Evolutionary conservation across 1,140 invertebrate genomes (phyloP).

Genomic region (Galleria mellonella): DNA sequence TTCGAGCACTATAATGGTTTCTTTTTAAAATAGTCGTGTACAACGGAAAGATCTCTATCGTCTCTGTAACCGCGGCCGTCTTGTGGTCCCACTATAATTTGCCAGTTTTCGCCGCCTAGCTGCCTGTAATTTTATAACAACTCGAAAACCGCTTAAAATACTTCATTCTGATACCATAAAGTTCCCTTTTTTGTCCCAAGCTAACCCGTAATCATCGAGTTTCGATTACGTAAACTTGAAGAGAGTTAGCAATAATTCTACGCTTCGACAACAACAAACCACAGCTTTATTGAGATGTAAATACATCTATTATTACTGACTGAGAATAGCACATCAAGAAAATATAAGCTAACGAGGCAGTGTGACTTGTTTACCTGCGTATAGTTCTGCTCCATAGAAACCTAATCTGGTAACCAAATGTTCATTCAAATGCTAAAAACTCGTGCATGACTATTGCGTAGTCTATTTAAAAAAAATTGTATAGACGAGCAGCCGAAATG

Average conservation of each 20-base stretch:
- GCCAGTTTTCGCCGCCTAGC: conserved; percentile 50
- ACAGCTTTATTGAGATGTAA: conserved; percentile 23
- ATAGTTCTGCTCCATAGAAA: conserved; percentile 47
- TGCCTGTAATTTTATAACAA: conserved; percentile 53
- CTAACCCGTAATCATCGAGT: conserved; percentile 18
- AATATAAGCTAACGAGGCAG: conserved; percentile 39
- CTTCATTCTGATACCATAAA: conserved; percentile 36
- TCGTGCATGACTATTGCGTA: conserved; percentile 39
- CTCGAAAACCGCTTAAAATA: conserved; percentile 27
- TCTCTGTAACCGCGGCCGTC: conserved; percentile 21
- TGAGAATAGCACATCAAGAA: conserved; percentile 14
- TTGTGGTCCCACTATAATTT: conserved; percentile 54
- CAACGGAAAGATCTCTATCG: conserved; percentile 42
- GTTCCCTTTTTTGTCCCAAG: conserved; percentile 14
- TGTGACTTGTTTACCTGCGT: conserved; percentile 46
- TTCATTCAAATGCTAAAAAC: conserved; percentile 67
- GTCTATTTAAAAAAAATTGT: conserved; percentile 52
- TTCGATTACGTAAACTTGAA: conserved; percentile 20
- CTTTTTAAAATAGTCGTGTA: conserved; percentile 20
- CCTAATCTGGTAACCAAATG: conserved; percentile 72
- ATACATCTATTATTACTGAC: conserved; percentile 15
- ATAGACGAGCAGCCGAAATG: conserved; percentile 50
- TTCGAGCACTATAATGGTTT: conserved; percentile 12
- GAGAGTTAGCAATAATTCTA: too few relatives aligned
- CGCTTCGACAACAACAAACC: too few relatives aligned